Base-by-base conservation (phyloP, 2,888 invertebrate species). In the Ichneumoninae sp. region DNA sequence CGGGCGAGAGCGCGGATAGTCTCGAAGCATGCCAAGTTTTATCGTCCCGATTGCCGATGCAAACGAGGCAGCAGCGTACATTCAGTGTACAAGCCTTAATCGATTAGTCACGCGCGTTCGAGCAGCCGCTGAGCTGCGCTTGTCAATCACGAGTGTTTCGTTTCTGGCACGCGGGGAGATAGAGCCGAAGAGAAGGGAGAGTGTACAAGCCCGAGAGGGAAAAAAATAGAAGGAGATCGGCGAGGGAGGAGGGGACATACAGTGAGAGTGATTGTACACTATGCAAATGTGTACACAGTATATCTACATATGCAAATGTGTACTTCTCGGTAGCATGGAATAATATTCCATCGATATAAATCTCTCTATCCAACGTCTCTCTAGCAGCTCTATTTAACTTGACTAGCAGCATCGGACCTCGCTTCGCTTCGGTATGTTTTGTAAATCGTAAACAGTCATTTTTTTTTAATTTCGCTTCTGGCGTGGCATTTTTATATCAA, bases 41-140 rank as follows among this genome's bases (percentile, higher is more conserved):
- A 80, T 76, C 71, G 80, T 81, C 30, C 33, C 52, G 57, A 68
- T 70, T 50, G 50, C 26, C 83, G 80, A 80, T 83, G 80, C 83
- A 73, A 83, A 80, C 76, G 75, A 75, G 66, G 47, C 63, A 79
- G 60, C 57, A 69, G 60, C n/a, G 52, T 52, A 19, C 63, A 60
- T 57, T 63, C 74, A 63, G 73, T 68, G 54, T 75, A 76, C 71
- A 73, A 83, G 66, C 83, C 80, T 50, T 74, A 81, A 83, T 88
- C 85, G 82, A 87, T 89, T 86, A 89, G 88, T 89, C 89, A 87
- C 86, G 83, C 87, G 87, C 69, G 76, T 77, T 79, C 81, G 73
- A 73, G 52, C 76, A 81, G 73, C 77, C 73, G 69, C 83, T 63
- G 30, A 50, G 81, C 47, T 74, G 83, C 52, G 81, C 77, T 81